Conservation (phyloP, 2,797 vertebrate species). For the Pelochelys cantorii region DNA sequence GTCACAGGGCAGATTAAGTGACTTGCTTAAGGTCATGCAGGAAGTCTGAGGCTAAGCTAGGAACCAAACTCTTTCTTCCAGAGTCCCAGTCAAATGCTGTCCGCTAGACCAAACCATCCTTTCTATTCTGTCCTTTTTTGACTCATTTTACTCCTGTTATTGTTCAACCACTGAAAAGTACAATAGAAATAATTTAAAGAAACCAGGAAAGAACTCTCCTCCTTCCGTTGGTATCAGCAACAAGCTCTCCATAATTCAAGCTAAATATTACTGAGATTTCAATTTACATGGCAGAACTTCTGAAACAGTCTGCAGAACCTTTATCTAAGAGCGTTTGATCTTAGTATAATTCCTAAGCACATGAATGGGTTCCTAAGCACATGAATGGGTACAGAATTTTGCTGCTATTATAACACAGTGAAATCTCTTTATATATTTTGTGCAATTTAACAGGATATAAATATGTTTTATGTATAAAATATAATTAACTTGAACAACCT, state of each 20-base stretch:
- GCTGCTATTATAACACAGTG: background rate
- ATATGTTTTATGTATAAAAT: slow-evolving; percentile 12
- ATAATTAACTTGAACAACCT: slow-evolving; percentile 67
- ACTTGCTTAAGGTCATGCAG: background rate
- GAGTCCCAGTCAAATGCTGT: background rate
- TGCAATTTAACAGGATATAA: slow-evolving; percentile 54
- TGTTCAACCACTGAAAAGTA: background rate
- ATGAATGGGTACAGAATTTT: background rate
- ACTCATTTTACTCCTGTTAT: background rate
- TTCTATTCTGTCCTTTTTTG: background rate
- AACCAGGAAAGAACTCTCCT: background rate
- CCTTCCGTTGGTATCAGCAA: background rate
- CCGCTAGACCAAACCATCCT: background rate
- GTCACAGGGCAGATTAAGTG: background rate
- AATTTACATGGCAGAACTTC: slow-evolving; percentile 7
- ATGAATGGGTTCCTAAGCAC: too few relatives aligned
- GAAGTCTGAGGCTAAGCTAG: background rate
- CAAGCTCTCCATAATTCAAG: slow-evolving; percentile 7
- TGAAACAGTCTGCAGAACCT: background rate
- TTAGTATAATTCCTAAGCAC: background rate
- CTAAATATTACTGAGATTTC: background rate
- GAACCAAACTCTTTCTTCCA: background rate
- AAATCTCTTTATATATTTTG: slow-evolving; percentile 1
- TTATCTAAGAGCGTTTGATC: slow-evolving; percentile 4
- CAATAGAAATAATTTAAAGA: background rate